Conservation (phyloP, 2,797 vertebrate species). For the Tapera naevia region DNA sequence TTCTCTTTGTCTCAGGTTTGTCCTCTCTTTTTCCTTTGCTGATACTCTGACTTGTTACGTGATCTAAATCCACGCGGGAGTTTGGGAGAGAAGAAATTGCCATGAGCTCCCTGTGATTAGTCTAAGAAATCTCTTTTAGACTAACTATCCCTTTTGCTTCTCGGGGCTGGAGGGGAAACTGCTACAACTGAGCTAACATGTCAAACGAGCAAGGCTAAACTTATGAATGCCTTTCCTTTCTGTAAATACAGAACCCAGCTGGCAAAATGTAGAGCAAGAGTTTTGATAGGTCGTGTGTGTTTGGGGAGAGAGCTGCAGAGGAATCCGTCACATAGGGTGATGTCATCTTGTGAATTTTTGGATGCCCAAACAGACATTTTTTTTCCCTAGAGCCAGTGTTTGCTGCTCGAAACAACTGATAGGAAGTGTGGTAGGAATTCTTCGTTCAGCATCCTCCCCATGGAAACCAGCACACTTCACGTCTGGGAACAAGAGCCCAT, state of each 20-base stretch:
- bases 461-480: conserved; percentile 42
- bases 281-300: background rate
- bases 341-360: conserved; percentile 45
- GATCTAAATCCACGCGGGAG: background rate
- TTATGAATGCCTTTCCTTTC: background rate
- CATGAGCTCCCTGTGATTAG: background rate
- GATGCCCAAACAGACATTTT: background rate
- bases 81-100: background rate
- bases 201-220: conserved; percentile 1
- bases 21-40: background rate
- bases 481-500: conserved; percentile 26
- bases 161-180: background rate
- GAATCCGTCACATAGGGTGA: background rate
- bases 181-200: background rate
- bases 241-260: conserved; percentile 26
- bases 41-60: background rate
- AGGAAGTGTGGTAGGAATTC: conserved; percentile 50
- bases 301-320: conserved; percentile 2
- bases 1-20: background rate
- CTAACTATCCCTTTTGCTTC: background rate
- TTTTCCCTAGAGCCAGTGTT: background rate
- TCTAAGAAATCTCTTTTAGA: background rate
- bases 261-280: background rate
- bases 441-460: conserved; percentile 40
- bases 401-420: conserved; percentile 32